Percentiles rank a stretch among this genome's conserved stretches.
phyloP scores from a whole-genome alignment of 2,797 vertebrate genomes.

The Sylvilagus floridanus region DNA sequence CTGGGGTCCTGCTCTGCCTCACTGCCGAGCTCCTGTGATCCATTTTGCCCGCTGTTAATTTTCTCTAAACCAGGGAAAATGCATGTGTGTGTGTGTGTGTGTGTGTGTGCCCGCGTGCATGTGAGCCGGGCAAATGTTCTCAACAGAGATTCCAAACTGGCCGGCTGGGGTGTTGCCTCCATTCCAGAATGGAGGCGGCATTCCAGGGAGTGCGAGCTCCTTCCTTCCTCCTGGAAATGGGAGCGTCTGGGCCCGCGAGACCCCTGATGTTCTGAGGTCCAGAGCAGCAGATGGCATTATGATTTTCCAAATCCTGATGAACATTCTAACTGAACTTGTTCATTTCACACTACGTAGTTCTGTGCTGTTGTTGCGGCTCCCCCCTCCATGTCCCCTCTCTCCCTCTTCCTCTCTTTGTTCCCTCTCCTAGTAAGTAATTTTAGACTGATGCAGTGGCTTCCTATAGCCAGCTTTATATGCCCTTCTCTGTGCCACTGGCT shows the following conservation, averaged over 20 bases:
- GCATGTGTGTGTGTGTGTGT: background rate
- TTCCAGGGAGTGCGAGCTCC: constrained; percentile 64
- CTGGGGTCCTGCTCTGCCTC: constrained; percentile 69
- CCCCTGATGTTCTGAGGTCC: constrained; percentile 71
- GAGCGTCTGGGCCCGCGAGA: constrained; percentile 68
- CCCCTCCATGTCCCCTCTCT: constrained; percentile 72
- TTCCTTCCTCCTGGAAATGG: constrained; percentile 83
- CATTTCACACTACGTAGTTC: constrained; percentile 83
- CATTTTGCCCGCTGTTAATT: constrained; percentile 68
- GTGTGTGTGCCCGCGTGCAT: background rate
- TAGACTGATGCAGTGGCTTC: background rate
- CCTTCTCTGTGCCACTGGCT: constrained; percentile 1
- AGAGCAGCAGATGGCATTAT: constrained; percentile 77
- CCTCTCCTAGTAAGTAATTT: constrained; percentile 72
- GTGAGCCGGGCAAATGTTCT: constrained; percentile 66
- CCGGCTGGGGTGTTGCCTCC: constrained; percentile 50
- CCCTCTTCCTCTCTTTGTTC: constrained; percentile 71
- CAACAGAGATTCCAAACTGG: constrained; percentile 72
- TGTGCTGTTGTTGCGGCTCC: background rate
- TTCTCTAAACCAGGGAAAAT: constrained; percentile 74
- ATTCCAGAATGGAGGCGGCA: constrained; percentile 70
- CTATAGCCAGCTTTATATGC: constrained; percentile 44
- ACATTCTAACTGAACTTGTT: constrained; percentile 81
- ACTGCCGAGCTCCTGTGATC: constrained; percentile 60
- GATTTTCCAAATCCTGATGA: constrained; percentile 83